A percentile compares a stretch with the other conserved stretches of the same genome.
Conservation (phyloP, 92 coral and sea anemone genomes). For the Muricea muricata region DNA sequence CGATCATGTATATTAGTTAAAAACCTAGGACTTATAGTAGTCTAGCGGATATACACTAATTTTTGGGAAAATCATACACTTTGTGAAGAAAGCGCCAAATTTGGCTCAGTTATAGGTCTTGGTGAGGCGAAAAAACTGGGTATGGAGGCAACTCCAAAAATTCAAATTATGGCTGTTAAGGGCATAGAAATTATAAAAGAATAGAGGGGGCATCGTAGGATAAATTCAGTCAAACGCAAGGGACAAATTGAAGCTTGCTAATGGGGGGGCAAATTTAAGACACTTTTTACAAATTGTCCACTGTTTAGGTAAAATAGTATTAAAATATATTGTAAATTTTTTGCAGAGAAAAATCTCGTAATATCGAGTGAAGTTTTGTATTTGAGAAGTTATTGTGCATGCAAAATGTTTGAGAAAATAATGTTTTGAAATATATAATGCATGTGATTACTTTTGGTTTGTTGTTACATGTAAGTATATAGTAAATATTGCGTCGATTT, state of each 20-base stretch:
- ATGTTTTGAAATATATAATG: not conserved
- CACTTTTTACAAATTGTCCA: not conserved
- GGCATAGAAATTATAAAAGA: not conserved
- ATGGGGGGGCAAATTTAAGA: not conserved
- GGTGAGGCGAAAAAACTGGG: not conserved
- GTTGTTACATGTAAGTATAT: not conserved
- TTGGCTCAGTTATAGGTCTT: not conserved
- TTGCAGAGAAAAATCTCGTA: conserved; percentile 8
- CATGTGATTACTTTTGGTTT: not conserved
- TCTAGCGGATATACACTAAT: too few relatives aligned
- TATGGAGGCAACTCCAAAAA: not conserved
- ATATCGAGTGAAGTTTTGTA: not conserved
- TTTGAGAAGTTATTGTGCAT: not conserved
- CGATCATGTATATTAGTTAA: too few relatives aligned
- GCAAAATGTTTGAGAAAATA: not conserved
- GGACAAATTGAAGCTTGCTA: not conserved
- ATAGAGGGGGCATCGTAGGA: too few relatives aligned
- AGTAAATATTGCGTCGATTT: not conserved
- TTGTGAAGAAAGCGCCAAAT: not conserved
- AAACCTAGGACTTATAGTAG: too few relatives aligned
- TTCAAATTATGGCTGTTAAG: not conserved
- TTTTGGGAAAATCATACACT: not conserved
- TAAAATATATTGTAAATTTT: not conserved
- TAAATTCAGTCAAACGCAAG: not conserved
- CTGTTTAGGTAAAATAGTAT: not conserved